Base-by-base conservation (phyloP, 2,888 invertebrate species). In the Dusona sp. region DNA sequence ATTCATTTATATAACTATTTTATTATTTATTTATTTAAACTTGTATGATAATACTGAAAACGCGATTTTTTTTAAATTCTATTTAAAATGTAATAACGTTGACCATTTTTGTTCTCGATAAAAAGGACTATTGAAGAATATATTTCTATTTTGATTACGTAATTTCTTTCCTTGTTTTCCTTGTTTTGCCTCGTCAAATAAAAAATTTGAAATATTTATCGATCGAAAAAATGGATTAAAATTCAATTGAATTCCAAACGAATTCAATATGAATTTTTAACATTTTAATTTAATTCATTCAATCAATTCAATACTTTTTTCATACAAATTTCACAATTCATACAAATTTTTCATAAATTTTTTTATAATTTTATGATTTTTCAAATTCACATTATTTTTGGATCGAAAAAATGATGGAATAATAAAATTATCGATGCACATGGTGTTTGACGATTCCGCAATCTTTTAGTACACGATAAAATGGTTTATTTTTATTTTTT, bases 1-100 rank as follows among this genome's bases (percentile, higher is more conserved):
- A 88, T 86, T 85, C 82, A 86, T 86, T 87, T 79, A 79, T 85
- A 81, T 79, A 87, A 83, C 85, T 81, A 81, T 79, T 88, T 86
- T 72, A 83, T 61, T 64, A 48, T 68, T 57, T 68, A 54, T 79
- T 65, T 67, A 70, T 51, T 61, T 22, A 74, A 61, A 61, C 19
- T 74, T 64, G 19, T 64, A 19, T 19, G 8, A 9, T 61, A 42
- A 25, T 3, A 9, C n/a, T 54, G 8, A 54, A 54, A 54, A 22
- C 2, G 22, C 9, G n/a, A 3, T 1, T 22, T 54, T 7, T n/a
- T 54, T 3, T 3, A n/a, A 38, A 9, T 38, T 38, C 7, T 38
- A 16, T 42, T 9, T 42, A 8, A 42, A 42, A 9, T 38, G 8
- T 6, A 42, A 42, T 42, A 42, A 42, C 8, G 2, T 38, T 38